Evolutionary conservation across 2,888 invertebrate species (phyloP).

Genomic region (Folsomia candida): DNA sequence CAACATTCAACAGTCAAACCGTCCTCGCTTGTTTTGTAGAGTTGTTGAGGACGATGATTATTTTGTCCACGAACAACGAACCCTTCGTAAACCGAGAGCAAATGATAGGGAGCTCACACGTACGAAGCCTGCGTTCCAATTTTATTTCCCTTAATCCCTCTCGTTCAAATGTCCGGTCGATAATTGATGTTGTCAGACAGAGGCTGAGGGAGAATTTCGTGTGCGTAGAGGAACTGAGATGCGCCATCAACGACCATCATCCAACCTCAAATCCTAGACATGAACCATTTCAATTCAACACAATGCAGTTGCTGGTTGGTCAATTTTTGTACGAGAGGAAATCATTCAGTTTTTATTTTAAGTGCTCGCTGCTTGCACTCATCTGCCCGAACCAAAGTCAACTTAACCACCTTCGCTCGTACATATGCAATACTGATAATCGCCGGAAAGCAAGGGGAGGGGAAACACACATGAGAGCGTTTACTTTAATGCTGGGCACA

Average conservation of each 20-base stretch:
- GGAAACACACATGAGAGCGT: constrained; percentile 40
- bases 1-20: neutral
- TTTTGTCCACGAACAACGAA: constrained; percentile 6
- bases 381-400: neutral
- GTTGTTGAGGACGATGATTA: neutral
- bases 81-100: neutral
- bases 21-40: neutral
- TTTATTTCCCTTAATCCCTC: constrained; percentile 8
- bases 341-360: neutral
- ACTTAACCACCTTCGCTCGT: neutral
- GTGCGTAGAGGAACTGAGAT: neutral
- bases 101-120: neutral
- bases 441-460: constrained; percentile 39
- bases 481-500: constrained; percentile 24
- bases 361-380: neutral
- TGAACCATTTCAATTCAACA: neutral
- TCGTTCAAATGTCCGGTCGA: constrained; percentile 29
- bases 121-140: constrained; percentile 4
- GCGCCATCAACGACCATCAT: too few species aligned
- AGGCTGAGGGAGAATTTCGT: neutral
- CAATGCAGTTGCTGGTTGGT: too few species aligned
- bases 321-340: constrained; percentile 2
- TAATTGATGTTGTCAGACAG: constrained; percentile 35
- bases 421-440: constrained; percentile 30
- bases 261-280: neutral